A percentile compares a stretch with the other conserved stretches of the same genome.
Evolutionary conservation across 2,113 vertebrate genomes (phyloP).

Genomic region (Gobiocypris rarus): DNA sequence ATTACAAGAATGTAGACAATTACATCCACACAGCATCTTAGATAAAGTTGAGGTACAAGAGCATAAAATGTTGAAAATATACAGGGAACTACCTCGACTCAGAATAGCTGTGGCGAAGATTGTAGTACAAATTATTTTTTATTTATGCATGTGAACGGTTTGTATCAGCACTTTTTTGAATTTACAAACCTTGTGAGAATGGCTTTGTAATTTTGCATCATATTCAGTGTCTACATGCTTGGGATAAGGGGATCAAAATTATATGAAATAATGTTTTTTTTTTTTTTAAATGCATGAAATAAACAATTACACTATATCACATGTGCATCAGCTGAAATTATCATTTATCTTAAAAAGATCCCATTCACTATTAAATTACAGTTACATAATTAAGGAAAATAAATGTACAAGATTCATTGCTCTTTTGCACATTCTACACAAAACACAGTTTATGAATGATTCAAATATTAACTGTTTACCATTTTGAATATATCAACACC

Average conservation of each 20-base stretch:
- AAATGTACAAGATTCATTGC: slow-evolving; percentile 36
- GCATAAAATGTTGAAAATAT: slow-evolving; percentile 1
- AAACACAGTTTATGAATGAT: not conserved
- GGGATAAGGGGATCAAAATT: not conserved
- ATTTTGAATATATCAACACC: slow-evolving; percentile 12
- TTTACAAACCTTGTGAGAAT: slow-evolving; percentile 13
- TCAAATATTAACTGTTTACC: not conserved
- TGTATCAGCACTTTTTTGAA: not conserved
- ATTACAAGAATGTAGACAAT: slow-evolving; percentile 14
- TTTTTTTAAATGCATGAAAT: slow-evolving; percentile 15
- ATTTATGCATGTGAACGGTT: not conserved
- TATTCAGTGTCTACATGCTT: slow-evolving; percentile 15
- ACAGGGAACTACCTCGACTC: not conserved
- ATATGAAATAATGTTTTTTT: not conserved
- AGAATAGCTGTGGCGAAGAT: not conserved
- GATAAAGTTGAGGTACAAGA: not conserved
- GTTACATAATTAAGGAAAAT: slow-evolving; percentile 35
- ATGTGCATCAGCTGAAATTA: not conserved
- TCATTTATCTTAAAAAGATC: slow-evolving; percentile 9
- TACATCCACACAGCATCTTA: not conserved
- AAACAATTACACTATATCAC: slow-evolving; percentile 19
- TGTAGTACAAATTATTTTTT: not conserved
- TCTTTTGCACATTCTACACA: slow-evolving; percentile 37
- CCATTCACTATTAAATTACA: slow-evolving; percentile 37
- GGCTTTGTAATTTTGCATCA: slow-evolving; percentile 1